A percentile compares a stretch with the other conserved stretches of the same genome.
phyloP scores from a whole-genome alignment of 1,140 invertebrate genomes.

The Diorhabda sublineata region DNA sequence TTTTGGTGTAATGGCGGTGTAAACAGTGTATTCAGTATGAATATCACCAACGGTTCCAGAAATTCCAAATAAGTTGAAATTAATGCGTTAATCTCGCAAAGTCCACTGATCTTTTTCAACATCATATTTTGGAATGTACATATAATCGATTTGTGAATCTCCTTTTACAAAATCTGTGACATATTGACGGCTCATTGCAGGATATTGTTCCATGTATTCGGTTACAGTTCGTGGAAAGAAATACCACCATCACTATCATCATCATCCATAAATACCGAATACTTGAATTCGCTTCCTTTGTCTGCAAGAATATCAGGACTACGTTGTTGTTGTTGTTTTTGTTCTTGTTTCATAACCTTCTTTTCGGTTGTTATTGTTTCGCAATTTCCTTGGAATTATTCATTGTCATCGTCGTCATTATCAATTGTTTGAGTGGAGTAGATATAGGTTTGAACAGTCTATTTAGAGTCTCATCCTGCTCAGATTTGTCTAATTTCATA shows the following conservation, averaged over 20 bases:
- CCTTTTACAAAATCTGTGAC: neutral
- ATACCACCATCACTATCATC: neutral
- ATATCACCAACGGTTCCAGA: too few species aligned
- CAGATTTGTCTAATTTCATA: slow-evolving; percentile 19
- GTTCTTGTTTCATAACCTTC: too few species aligned
- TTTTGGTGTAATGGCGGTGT: too few species aligned
- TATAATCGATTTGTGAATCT: slow-evolving; percentile 1
- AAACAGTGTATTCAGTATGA: too few species aligned
- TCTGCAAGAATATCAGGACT: too few species aligned
- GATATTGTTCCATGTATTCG: slow-evolving; percentile 16
- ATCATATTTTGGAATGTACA: slow-evolving; percentile 17
- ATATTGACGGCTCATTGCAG: neutral
- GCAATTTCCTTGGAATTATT: too few species aligned
- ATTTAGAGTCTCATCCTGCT: slow-evolving; percentile 16
- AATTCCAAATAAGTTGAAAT: too few species aligned
- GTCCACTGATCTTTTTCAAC: too few species aligned
- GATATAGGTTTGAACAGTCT: slow-evolving; percentile 15
- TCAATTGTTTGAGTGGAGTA: neutral
- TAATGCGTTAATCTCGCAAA: too few species aligned
- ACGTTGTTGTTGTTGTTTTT: too few species aligned
- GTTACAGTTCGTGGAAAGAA: neutral
- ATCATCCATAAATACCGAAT: neutral
- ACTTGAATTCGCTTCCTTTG: too few species aligned
- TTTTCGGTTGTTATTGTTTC: too few species aligned
- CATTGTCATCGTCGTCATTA: neutral